Base-by-base conservation (phyloP, 92 coral and sea anemone genomes). In the Diadumene lineata region DNA sequence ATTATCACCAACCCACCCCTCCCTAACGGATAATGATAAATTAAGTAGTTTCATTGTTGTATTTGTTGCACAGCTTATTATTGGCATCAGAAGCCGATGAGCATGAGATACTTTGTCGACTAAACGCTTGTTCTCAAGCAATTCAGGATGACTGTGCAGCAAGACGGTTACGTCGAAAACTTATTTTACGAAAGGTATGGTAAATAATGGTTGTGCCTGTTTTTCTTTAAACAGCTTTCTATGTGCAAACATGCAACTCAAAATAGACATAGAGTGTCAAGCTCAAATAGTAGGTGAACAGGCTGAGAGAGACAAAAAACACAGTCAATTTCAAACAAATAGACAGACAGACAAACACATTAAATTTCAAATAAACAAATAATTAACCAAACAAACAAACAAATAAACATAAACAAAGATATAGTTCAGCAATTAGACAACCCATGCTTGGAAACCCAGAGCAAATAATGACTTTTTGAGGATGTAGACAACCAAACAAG, bases 101-200 rank as follows among this genome's bases (percentile, higher is more conserved):
- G 69, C 88, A 87, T 48, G 93, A 86, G 19, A 29, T 94, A 69
- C 75, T 94, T 78, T 81, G 84, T 53, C 86, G 84, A 56, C 71
- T 94, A 64, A 89, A 82, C 75, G 81, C 90, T 11, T 91, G 90
- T 38, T 70, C 92, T 8, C 84, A 79, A 65, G 76, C 86, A 8
- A 63, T 81, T 44, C 82, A 77, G 48, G 74, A 77, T 51, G 84
- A 94, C 60, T 82, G 94, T 28, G 76, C 55, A 9, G 96, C 91
- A 0, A 85, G 96, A 55, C 74, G 98, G 27, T 80, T 94, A 64
- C 84, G 93, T 50, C 77, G 97, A 51, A 94, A 94, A 56, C 83
- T 94, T 9, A 75, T 88, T 25, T 73, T 94, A 31, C 86, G 92
- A 75, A 82, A 91, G 97, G 96, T 86, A 50, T 53, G 58, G 9